Conservation (phyloP, 2,888 invertebrate genomes). For the Euplexia lucipara region DNA sequence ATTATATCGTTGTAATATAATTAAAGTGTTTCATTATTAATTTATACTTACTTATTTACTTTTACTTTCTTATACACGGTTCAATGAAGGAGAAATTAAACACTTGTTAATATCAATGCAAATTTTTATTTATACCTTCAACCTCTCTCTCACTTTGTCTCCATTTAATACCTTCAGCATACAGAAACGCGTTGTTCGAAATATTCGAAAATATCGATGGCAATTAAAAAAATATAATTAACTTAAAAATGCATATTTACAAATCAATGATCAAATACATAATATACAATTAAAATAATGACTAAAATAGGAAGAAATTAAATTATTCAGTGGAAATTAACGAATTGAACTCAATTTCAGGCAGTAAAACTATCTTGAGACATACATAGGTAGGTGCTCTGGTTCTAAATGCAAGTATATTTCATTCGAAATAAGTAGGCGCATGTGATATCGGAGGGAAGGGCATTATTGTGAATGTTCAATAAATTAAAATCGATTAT, state of each 20-base stretch:
- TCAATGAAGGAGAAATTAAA: constrained; percentile 76
- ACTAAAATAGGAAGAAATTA: constrained; percentile 84
- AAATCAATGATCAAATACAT: constrained; percentile 88
- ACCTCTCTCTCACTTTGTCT: constrained; percentile 83
- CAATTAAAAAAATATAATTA: constrained; percentile 87
- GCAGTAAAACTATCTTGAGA: constrained; percentile 73
- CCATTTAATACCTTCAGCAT: constrained; percentile 87
- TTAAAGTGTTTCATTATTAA: constrained; percentile 78
- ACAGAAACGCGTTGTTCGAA: constrained; percentile 79
- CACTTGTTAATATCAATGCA: constrained; percentile 83
- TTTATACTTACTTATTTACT: constrained; percentile 54
- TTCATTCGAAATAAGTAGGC: constrained; percentile 66
- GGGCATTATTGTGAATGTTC: constrained; percentile 68
- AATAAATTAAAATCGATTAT: constrained; percentile 74
- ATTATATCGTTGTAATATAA: constrained; percentile 86
- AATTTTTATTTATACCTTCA: constrained; percentile 87
- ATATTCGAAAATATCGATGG: constrained; percentile 87
- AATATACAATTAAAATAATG: constrained; percentile 90
- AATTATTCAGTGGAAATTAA: constrained; percentile 78
- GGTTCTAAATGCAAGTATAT: constrained; percentile 79
- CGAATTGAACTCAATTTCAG: constrained; percentile 76
- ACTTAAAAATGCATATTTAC: constrained; percentile 89
- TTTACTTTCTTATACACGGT: constrained; percentile 23
- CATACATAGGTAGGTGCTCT: constrained; percentile 70
- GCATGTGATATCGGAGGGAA: constrained; percentile 79